Evolutionary conservation across 2,113 vertebrate species (phyloP), one percentile per base, ranked within the genome.

Genomic region (Lamprotornis superbus): DNA sequence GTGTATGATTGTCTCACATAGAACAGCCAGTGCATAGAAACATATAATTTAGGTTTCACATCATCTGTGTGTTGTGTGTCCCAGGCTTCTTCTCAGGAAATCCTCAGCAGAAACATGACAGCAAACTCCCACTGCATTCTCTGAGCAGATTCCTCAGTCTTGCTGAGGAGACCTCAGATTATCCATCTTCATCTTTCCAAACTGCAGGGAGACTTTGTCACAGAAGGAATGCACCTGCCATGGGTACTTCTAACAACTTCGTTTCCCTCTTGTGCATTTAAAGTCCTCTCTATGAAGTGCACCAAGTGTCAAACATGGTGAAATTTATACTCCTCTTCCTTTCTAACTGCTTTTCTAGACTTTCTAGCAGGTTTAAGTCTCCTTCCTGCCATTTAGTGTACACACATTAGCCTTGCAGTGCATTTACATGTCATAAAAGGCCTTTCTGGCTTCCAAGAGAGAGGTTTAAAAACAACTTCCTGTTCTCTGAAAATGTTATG

Each of bases 121-220:
- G 64, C 37, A 63, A 89, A 76, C 31, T 23, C 18, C 60, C 15
- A n/a, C 1, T 52, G 17, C 15, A n/a, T 56, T 68, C 49, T 61
- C 59, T 40, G 49, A 86, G 49, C 39, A 71, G 44, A 79, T 27
- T 37, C 40, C 78, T 52, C 49, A n/a, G 1, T 68, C 33, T 25
- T 42, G 9, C 50, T 52, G 50, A 52, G 31, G n/a, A 71, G 27
- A 79, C 3, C 28, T 90, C 46, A 31, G 61, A 27, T 30, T 30
- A 49, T 31, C n/a, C 20, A 46, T 35, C 28, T 37, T 68, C 11
- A 71, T 14, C 70, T 35, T 75, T 37, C n/a, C 30, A 64, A 76
- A 90, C 40, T 2, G 1, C 10, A 35, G 23, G 57, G 7, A 82
- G 17, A 37, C 50, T 47, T 50, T 0, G 0, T 39, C 15, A 73